phyloP scores from a whole-genome alignment of 1,140 invertebrate species.

The Diabrotica virgifera region DNA sequence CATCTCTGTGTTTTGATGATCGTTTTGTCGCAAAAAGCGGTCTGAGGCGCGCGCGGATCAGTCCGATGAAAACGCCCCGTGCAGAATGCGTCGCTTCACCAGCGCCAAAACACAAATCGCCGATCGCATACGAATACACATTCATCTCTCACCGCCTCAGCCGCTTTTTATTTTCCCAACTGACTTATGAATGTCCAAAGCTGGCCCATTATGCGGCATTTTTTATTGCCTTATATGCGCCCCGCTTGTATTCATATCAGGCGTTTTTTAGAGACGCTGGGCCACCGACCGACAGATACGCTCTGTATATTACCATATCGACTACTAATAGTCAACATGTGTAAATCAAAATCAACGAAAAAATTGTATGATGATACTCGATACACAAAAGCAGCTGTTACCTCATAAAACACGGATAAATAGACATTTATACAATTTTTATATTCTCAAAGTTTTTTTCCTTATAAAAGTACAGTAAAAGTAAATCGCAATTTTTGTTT shows the following conservation, averaged over 20 bases:
- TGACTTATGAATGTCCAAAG: slow-evolving; percentile 43
- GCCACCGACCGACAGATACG: background rate
- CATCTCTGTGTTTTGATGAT: background rate
- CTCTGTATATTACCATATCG: no score
- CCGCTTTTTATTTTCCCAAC: slow-evolving; percentile 38
- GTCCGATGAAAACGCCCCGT: slow-evolving; percentile 16
- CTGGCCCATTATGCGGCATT: slow-evolving; percentile 27
- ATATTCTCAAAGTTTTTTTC: no score
- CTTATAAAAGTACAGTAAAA: no score
- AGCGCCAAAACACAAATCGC: slow-evolving; percentile 48
- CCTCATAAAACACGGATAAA: no score
- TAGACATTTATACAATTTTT: no score
- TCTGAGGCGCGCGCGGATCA: slow-evolving; percentile 20
- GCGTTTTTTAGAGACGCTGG: slow-evolving; percentile 12
- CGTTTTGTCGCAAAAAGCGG: slow-evolving; percentile 20
- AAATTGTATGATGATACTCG: no score
- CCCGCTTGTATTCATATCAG: slow-evolving; percentile 37
- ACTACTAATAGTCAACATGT: no score
- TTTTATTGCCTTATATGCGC: slow-evolving; percentile 34
- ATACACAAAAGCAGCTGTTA: no score
- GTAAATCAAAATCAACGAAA: no score
- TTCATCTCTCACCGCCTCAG: slow-evolving; percentile 42
- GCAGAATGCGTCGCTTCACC: slow-evolving; percentile 40
- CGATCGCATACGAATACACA: slow-evolving; percentile 35
- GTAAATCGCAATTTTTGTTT: no score